Evolutionary conservation across 30 jellyfish, hydroid and myxozoan species (phyloP).

Genomic region (Aurelia coerulea): DNA sequence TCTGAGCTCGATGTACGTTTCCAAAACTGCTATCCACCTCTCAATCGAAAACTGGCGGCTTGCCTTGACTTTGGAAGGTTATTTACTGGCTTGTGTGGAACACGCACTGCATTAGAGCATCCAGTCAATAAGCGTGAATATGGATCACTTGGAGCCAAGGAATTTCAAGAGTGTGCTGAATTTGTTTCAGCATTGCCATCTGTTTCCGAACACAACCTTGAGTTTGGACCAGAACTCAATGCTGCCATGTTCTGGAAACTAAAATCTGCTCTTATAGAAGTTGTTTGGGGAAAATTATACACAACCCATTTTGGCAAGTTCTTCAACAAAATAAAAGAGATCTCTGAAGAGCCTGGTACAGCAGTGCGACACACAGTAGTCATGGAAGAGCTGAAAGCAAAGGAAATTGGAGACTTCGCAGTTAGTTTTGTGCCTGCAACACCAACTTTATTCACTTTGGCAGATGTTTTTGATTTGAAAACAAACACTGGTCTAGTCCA

Average conservation of each 20-base stretch:
- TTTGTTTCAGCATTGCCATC: conserved; percentile 40
- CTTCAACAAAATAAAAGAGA: conserved; percentile 12
- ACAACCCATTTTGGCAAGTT: conserved; percentile 11
- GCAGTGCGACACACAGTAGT: conserved; percentile 5
- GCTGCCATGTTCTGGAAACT: conserved; percentile 20
- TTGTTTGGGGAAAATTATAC: conserved; percentile 37
- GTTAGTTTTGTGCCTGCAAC: conserved; percentile 6
- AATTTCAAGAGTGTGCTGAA: conserved; percentile 4
- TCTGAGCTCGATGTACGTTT: conserved; percentile 19
- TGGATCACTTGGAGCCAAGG: conserved; percentile 14
- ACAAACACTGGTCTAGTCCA: not conserved
- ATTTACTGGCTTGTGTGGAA: conserved; percentile 5
- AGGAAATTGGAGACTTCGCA: not conserved
- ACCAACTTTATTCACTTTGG: conserved; percentile 5
- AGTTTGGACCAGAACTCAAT: not conserved
- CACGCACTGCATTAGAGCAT: not conserved
- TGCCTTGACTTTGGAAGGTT: conserved; percentile 29
- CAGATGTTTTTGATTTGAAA: conserved; percentile 13
- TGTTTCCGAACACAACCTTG: conserved; percentile 4
- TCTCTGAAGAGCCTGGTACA: conserved; percentile 5
- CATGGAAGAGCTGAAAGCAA: not conserved
- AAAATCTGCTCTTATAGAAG: conserved; percentile 21
- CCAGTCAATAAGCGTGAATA: conserved; percentile 19
- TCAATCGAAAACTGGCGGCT: conserved; percentile 1
- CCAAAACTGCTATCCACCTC: conserved; percentile 24